Evolutionary conservation across 2,888 invertebrate species (phyloP), one percentile per base, ranked within the genome.

Genomic region (Lymantria dispar): DNA sequence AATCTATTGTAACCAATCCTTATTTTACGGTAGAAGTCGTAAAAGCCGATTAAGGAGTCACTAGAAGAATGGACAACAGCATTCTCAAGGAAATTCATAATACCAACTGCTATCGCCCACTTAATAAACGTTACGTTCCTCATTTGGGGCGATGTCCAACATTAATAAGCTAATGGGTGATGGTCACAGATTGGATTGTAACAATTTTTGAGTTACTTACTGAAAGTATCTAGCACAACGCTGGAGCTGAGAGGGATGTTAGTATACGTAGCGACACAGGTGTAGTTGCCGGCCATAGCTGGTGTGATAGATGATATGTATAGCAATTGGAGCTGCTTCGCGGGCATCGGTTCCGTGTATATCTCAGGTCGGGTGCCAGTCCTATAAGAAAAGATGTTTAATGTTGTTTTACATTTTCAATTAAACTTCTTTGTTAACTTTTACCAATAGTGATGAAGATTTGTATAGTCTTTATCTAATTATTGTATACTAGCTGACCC

Each of bases 191-290:
- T 47, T 7, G 13, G 12, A 10, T 43, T 39, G 39, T 44, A 48
- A 44, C 15, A 7, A 11, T 38, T 38, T 14, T 3, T 33, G 5
- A 36, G 40, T 8, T 48, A 69, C 78, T 76, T 74, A 87, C 84
- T 75, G 76, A 95, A 95, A 54, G 96, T 95, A 70, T 94, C 94
- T 70, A 97, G 93, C 68, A 92, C 87, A 41, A 96, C 95, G 56
- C 93, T 93, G 50, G 94, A 94, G 64, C 88, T 91, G 47, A 97
- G 84, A 33, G 91, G 88, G 72, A 94, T 92, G 51, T 94, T 94
- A 54, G 96, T 95, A 83, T 97, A 97, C 54, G 92, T 94, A n/a
- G 96, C 96, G 30, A 93, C 93, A 76, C 98, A 98, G 56, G 94
- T 95, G 87, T 97, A 98, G 66, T 91, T 93, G 52, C 97, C 97